A percentile compares a stretch with the other conserved stretches of the same genome.
phyloP scores from a whole-genome alignment of 2,797 vertebrate genomes.

The Telmatherina bonti region DNA sequence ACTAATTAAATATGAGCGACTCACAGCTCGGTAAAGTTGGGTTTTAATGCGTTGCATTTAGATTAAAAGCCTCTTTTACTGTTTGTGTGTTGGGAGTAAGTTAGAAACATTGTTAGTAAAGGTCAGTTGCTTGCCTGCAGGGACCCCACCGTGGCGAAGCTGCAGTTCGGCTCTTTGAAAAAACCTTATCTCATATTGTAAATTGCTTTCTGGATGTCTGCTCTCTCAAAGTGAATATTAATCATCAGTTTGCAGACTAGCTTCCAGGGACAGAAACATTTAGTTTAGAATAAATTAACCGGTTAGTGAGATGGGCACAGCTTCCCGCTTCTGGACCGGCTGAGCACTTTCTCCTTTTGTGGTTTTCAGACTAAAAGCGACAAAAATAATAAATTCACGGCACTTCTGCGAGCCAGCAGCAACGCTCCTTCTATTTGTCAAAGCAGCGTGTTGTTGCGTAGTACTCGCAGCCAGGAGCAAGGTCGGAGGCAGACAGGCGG shows the following conservation, averaged over 20 bases:
- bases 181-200: slow-evolving; percentile 25
- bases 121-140: slow-evolving; percentile 28
- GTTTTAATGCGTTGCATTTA: neutral
- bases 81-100: slow-evolving; percentile 16
- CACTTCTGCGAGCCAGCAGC: too few species aligned
- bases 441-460: too few species aligned
- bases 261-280: neutral
- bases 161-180: neutral
- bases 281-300: neutral
- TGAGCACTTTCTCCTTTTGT: too few species aligned
- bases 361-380: too few species aligned
- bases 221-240: neutral
- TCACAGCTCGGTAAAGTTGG: neutral
- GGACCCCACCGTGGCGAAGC: neutral
- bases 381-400: too few species aligned
- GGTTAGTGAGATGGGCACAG: too few species aligned
- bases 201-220: slow-evolving; percentile 25
- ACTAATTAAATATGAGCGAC: neutral
- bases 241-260: slow-evolving; percentile 3
- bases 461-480: too few species aligned
- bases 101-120: slow-evolving; percentile 46
- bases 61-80: neutral
- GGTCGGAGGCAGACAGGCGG: too few species aligned
- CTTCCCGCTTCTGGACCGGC: too few species aligned
- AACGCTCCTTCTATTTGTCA: too few species aligned